These are phyloP conservation scores for Ploceus nigricollis DNA, from an alignment of 2,113 vertebrate genomes.

Conservation along the genomic window DNA sequence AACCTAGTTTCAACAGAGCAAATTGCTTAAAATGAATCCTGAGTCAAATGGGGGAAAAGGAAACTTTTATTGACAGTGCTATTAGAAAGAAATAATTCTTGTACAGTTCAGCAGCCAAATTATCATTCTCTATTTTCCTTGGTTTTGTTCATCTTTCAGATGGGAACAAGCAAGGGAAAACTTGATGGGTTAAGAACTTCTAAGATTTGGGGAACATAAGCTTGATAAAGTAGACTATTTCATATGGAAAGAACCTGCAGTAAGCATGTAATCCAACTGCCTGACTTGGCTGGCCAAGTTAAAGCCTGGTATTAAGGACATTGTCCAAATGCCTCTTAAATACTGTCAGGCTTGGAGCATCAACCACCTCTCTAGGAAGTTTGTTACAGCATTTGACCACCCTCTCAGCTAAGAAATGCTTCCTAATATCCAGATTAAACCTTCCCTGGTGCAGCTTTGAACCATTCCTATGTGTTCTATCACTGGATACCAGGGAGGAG, in stretches of 20 bases:
- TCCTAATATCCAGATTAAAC: not conserved
- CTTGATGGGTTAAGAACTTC: not conserved
- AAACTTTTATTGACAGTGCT: not conserved
- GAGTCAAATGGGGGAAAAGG: not conserved
- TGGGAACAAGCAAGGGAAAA: not conserved
- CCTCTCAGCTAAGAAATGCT: not conserved
- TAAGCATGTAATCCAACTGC: not conserved
- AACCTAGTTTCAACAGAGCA: not conserved
- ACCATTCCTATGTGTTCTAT: rapidly evolving
- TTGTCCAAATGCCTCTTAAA: not conserved
- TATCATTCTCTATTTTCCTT: not conserved
- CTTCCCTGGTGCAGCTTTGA: not conserved
- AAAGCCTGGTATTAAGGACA: not conserved
- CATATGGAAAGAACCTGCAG: not conserved
- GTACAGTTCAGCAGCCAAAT: not conserved
- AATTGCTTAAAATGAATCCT: not conserved
- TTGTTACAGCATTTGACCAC: not conserved
- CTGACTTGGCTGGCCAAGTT: not conserved
- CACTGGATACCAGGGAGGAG: not conserved
- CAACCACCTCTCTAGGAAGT: not conserved
- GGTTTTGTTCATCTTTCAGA: not conserved
- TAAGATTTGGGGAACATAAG: not conserved
- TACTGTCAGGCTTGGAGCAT: not conserved
- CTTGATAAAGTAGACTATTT: not conserved
- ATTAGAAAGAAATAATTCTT: not conserved